Evolutionary conservation across 2,797 vertebrate species (phyloP), one percentile per base, ranked within the genome.

Genomic region (Rhynchonycteris naso): DNA sequence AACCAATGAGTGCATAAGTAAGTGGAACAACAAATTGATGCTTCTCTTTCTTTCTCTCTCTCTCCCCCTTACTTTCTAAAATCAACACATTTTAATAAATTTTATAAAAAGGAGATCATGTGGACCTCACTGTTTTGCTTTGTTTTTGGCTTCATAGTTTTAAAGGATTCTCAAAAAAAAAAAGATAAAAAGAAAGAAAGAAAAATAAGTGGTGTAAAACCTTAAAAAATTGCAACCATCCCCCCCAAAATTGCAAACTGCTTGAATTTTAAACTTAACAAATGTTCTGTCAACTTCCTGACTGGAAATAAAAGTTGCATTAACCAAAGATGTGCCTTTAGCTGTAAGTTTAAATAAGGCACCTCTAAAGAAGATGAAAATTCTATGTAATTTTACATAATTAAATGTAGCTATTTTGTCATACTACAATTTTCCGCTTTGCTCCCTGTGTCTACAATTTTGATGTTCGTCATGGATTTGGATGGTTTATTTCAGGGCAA

Each of bases 301-400:
- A 92, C 95, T 97, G 97, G 71, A 96, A 97, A 97, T 61, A 97
- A 91, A 96, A 97, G 74, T 91, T 94, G 90, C 97, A 97, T 97
- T 98, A 98, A 97, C 97, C 97, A 95, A 96, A 97, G 95, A 98
- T 38, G 83, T 97, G 94, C 95, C 96, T 95, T 98, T 97, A 96
- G 94, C 94, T 95, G 0, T 97, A 95, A 94, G 97, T 98, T 98
- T 98, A 98, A 98, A 98, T 98, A 98, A 98, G 95, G 96, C 76
- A 95, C 91, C 95, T 97, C 97, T 95, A 97, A 97, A 98, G 97
- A 98, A 97, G 97, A 97, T 92, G 97, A 93, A 98, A 98, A 98
- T 98, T 98, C 98, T 98, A 98, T 98, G 97, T 98, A 98, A 98
- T 98, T 98, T 98, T 78, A 94, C 96, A 97, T 98, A 98, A 98